A percentile compares a stretch with the other conserved stretches of the same genome.
These are phyloP conservation scores for Dolichopus griseipennis DNA, from an alignment of 2,888 invertebrate species.

Conservation along the genomic window DNA sequence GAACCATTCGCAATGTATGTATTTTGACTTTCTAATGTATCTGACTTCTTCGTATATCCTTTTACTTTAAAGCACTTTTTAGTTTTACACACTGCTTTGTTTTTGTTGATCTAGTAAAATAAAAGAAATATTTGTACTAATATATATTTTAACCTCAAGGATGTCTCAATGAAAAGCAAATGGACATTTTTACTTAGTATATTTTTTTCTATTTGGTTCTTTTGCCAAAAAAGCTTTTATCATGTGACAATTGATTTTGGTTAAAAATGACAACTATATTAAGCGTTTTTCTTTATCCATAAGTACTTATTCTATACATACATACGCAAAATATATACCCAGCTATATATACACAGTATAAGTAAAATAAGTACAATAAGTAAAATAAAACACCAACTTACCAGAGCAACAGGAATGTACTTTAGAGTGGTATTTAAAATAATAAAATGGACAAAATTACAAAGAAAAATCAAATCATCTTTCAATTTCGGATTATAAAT, in stretches of 20 bases:
- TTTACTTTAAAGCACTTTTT: no score
- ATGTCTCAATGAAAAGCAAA: background rate
- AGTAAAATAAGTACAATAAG: background rate
- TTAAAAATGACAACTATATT: background rate
- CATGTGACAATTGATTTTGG: slow-evolving; percentile 6
- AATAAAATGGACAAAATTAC: background rate
- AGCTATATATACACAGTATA: background rate
- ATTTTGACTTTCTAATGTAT: no score
- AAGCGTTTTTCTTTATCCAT: no score
- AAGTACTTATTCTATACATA: no score
- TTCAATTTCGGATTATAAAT: background rate
- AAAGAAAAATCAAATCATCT: background rate
- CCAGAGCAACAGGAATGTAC: background rate
- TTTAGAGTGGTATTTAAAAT: background rate
- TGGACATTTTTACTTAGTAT: no score
- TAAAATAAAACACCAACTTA: background rate
- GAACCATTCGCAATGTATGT: no score
- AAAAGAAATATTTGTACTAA: background rate
- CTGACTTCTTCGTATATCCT: no score
- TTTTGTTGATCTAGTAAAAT: background rate
- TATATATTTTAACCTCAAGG: background rate
- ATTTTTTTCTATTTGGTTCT: background rate
- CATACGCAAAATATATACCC: background rate
- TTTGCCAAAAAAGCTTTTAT: slow-evolving; percentile 4
- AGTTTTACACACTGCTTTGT: background rate